Base-by-base conservation (phyloP, 2,888 invertebrate species). In the Monopis laevigella region DNA sequence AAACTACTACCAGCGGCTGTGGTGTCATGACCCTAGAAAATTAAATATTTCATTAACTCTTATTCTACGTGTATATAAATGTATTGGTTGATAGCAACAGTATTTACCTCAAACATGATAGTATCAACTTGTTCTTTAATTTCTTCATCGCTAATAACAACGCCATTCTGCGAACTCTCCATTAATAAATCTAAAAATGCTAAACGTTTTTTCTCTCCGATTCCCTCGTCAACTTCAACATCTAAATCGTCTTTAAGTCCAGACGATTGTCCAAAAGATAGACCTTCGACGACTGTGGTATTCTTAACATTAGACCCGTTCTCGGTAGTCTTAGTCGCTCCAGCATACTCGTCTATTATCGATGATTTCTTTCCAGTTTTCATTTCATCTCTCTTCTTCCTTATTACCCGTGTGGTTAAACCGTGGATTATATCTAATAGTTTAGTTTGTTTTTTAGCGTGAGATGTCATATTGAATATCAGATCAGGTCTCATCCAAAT, bases 131-230 rank as follows among this genome's bases (percentile, higher is more conserved):
- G 90, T 59, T 92, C 91, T 53, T 88, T 88, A 50, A 92, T 89
- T 70, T 92, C 92, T 47, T 87, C 85, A 46, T 92, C 91, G 17
- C 86, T 84, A 42, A 92, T 84, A 29, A 83, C 84, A 42, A 83
- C 87, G 6, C 89, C 88, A 44, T 88, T 89, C 48, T 88, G 87
- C 43, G 90, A 85, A 51, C 90, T 86, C 62, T 92, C 91, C 39
- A 96, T 80, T 53, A 96, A 82, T 48, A 93, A 80, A 69, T 96
- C 96, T 51, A 96, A 84, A 73, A 96, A 95, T 38, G 96, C 95
- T 40, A 92, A 78, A 52, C 93, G 86, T 56, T 88, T 89, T 72
- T 92, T 92, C 58, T 90, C 88, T 10, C 91, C 90, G 43, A 91
- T 86, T 56, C 91, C 90, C 38, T 84, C 85, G 40, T 88, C 88